These are phyloP conservation scores for Procambarus virginalis DNA, from an alignment of 1,140 invertebrate species.

Conservation along the genomic window DNA sequence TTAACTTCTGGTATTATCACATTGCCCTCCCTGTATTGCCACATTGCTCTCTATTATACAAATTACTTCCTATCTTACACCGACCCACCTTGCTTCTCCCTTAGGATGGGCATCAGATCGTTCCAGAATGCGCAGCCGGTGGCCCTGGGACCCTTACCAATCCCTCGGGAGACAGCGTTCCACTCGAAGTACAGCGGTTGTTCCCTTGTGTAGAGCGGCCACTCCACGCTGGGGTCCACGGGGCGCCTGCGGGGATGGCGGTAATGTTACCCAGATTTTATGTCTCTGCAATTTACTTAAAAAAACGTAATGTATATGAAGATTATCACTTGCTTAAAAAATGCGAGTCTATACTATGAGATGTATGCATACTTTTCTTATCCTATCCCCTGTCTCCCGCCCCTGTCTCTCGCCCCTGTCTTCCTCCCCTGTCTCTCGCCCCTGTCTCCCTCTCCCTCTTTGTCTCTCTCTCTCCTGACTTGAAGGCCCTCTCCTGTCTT, in stretches of 20 bases:
- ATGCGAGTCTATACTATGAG: no score
- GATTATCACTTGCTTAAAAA: no score
- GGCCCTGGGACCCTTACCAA: slow-evolving; percentile 86
- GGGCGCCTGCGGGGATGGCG: slow-evolving; percentile 15
- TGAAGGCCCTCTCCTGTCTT: not conserved
- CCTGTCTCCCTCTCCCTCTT: not conserved
- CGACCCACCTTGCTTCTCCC: slow-evolving; percentile 26
- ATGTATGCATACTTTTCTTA: not conserved
- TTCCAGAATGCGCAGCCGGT: slow-evolving; percentile 97
- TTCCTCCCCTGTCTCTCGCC: no score
- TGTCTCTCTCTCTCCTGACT: not conserved
- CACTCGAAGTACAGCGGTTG: slow-evolving; percentile 92
- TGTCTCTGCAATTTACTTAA: no score
- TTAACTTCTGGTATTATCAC: no score
- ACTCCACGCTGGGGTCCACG: slow-evolving; percentile 80
- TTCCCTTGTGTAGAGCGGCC: slow-evolving; percentile 90
- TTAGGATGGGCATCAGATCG: slow-evolving; percentile 84
- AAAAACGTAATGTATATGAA: no score
- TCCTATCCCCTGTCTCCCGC: not conserved
- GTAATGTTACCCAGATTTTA: not conserved
- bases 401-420: not conserved
- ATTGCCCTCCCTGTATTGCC: no score
- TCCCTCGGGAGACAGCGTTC: slow-evolving; percentile 82
- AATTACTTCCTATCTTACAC: not conserved
- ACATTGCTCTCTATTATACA: no score